These are phyloP conservation scores for Pentamera pediparva DNA, from an alignment of 53 echinoderm and acorn worm genomes.

Conservation along the genomic window DNA sequence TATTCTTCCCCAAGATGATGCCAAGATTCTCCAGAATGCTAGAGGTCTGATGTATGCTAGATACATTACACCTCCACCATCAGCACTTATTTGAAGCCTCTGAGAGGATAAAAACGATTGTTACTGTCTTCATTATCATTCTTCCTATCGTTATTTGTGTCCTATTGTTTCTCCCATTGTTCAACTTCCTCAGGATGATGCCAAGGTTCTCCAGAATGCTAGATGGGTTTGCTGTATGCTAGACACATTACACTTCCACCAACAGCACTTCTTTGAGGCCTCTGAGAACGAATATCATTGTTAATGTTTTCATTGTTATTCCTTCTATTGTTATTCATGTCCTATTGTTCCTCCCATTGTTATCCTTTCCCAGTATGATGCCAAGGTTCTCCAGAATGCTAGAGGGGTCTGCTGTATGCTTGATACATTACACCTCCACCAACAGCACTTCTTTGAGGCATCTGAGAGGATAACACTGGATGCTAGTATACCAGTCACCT, in stretches of 20 bases:
- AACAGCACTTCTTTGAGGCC: constrained; percentile 69
- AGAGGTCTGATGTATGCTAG: too few relatives aligned
- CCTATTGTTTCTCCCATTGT: too few relatives aligned
- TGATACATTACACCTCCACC: constrained; percentile 68
- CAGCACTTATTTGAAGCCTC: too few relatives aligned
- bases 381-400: constrained; percentile 57
- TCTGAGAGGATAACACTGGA: constrained; percentile 67
- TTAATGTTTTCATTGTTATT: too few relatives aligned
- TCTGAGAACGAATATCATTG: too few relatives aligned
- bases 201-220: constrained; percentile 57
- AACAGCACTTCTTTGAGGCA: constrained; percentile 69
- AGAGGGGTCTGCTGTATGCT: constrained; percentile 53
- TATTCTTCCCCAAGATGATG: too few relatives aligned
- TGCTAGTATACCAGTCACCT: constrained; percentile 81
- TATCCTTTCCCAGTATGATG: constrained; percentile 86
- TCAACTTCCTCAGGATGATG: constrained; percentile 88
- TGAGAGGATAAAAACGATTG: too few relatives aligned
- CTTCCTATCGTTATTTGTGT: too few relatives aligned
- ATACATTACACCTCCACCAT: too few relatives aligned
- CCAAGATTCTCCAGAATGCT: constrained; percentile 53
- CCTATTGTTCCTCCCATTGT: too few relatives aligned
- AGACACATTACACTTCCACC: constrained; percentile 68
- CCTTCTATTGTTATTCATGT: too few relatives aligned
- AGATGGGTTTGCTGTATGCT: constrained; percentile 52
- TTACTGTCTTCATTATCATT: too few relatives aligned